phyloP scores from a whole-genome alignment of 2,888 invertebrate species.

The Eupithecia tripunctaria region DNA sequence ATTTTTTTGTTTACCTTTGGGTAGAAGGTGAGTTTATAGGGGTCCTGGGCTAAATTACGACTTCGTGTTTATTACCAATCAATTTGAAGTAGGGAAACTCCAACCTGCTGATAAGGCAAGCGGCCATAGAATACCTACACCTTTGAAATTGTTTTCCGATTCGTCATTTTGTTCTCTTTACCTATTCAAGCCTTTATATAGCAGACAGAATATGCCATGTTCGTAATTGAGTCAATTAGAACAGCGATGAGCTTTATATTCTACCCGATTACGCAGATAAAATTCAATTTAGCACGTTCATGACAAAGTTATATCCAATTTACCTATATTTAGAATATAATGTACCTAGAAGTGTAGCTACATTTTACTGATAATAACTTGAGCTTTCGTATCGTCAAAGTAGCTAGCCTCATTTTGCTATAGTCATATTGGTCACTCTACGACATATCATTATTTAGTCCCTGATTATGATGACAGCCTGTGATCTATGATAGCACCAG shows the following conservation, averaged over 20 bases:
- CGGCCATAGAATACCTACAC: constrained; percentile 24
- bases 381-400: neutral
- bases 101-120: constrained; percentile 9
- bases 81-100: constrained; percentile 27
- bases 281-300: constrained; percentile 63
- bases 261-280: constrained; percentile 48
- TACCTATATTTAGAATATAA: neutral
- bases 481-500: neutral
- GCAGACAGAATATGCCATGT: constrained; percentile 16
- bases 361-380: neutral
- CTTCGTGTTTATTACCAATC: constrained; percentile 34
- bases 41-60: constrained; percentile 37
- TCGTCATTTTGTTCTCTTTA: constrained; percentile 2
- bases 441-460: too few relatives aligned
- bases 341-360: neutral
- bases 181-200: constrained; percentile 7
- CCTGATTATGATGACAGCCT: too few relatives aligned
- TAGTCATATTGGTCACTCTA: too few relatives aligned
- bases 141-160: constrained; percentile 21
- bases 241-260: constrained; percentile 51
- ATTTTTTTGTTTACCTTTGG: constrained; percentile 46
- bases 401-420: too few relatives aligned
- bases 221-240: constrained; percentile 51
- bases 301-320: constrained; percentile 50
- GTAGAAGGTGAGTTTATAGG: constrained; percentile 37